Percentiles rank a stretch among this genome's conserved stretches.
Evolutionary conservation across 37 sponge, comb jelly and placozoan genomes (phyloP).

Genomic region (Hormiphora californensis): DNA sequence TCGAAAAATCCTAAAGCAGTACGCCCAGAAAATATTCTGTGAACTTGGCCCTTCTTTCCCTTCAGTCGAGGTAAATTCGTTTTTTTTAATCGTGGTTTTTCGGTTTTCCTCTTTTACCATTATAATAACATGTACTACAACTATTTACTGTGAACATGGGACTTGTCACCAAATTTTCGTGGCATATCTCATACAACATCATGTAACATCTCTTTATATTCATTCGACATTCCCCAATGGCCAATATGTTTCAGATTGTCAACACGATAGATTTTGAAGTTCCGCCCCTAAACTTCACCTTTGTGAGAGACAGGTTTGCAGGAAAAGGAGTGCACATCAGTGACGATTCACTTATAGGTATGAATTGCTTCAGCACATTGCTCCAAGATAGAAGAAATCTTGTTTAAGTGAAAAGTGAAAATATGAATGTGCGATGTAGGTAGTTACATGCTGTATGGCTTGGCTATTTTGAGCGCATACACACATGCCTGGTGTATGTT

Average conservation of each 20-base stretch:
- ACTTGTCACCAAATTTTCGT: neutral
- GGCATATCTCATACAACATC: neutral
- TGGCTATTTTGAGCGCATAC: too few species aligned
- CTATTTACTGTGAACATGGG: neutral
- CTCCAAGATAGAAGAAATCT: too few species aligned
- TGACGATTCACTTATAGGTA: conserved; percentile 41
- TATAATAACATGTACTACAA: neutral
- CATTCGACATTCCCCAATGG: neutral
- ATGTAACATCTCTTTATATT: neutral
- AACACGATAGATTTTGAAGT: conserved; percentile 32
- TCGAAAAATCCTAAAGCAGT: neutral
- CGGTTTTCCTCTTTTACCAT: neutral
- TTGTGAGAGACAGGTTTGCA: conserved; percentile 48
- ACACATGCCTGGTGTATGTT: too few species aligned
- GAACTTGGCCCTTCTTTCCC: conserved; percentile 51
- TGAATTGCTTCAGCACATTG: too few species aligned
- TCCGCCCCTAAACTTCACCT: conserved; percentile 55
- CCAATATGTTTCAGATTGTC: neutral
- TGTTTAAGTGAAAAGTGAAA: too few species aligned
- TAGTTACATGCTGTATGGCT: too few species aligned
- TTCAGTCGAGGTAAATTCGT: neutral
- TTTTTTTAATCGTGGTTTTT: neutral
- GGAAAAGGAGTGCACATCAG: conserved; percentile 48
- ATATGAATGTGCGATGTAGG: too few species aligned
- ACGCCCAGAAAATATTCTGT: neutral